phyloP scores from a whole-genome alignment of 2,888 invertebrate genomes.

The Pediacus dermestoides region DNA sequence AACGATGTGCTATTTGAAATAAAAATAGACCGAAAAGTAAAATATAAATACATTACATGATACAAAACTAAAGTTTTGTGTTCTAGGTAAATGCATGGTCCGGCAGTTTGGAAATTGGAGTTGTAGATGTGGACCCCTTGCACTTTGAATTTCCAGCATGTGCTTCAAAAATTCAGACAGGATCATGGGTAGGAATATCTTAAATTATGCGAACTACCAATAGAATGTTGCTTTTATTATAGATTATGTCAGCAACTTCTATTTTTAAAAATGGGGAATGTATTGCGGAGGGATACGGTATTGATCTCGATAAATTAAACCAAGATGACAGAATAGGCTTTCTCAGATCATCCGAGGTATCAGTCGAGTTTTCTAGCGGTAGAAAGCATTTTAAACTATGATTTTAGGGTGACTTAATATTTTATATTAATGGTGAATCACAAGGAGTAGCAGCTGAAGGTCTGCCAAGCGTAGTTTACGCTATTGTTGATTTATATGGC shows the following conservation, averaged over 20 bases:
- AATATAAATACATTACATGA: conserved; percentile 17
- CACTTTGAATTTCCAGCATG: conserved; percentile 68
- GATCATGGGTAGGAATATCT: conserved; percentile 68
- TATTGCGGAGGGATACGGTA: conserved; percentile 78
- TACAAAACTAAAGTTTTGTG: conserved; percentile 8
- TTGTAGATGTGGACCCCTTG: conserved; percentile 67
- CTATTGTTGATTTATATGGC: conserved; percentile 78
- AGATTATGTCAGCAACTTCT: conserved; percentile 84
- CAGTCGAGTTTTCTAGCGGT: neutral
- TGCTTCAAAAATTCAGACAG: conserved; percentile 73
- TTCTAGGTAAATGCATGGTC: conserved; percentile 75
- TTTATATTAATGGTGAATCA: conserved; percentile 84
- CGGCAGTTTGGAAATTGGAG: conserved; percentile 73
- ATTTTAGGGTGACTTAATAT: conserved; percentile 72
- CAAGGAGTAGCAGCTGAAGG: conserved; percentile 82
- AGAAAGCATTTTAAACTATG: conserved; percentile 2
- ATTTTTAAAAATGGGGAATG: conserved; percentile 82
- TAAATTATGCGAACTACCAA: conserved; percentile 7
- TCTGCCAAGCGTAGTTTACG: conserved; percentile 71
- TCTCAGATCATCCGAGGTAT: conserved; percentile 72
- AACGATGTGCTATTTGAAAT: conserved; percentile 85
- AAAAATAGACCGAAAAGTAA: conserved; percentile 83
- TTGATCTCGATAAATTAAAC: conserved; percentile 75
- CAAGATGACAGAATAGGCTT: conserved; percentile 84
- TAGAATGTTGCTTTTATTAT: conserved; percentile 23